A percentile compares a stretch with the other conserved stretches of the same genome.
phyloP scores from a whole-genome alignment of 2,888 invertebrate genomes.

The Bugula neritina region DNA sequence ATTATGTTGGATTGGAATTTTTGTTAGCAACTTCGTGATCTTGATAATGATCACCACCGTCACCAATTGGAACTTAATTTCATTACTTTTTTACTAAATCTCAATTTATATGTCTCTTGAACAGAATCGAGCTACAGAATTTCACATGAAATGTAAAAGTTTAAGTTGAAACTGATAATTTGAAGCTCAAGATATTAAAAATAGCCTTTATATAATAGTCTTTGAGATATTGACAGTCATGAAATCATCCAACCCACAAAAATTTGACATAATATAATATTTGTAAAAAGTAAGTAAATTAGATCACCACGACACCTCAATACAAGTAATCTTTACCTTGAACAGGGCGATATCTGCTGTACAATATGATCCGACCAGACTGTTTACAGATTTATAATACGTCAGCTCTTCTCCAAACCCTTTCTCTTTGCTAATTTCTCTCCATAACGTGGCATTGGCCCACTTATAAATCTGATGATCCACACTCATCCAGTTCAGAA shows the following conservation, averaged over 20 bases:
- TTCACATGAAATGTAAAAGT: too few species aligned
- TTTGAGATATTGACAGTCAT: not conserved
- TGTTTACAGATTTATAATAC: slow-evolving; percentile 23
- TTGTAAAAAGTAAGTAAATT: too few species aligned
- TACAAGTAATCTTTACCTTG: not conserved
- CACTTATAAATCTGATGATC: slow-evolving; percentile 5
- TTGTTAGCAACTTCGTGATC: too few species aligned
- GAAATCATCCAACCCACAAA: not conserved
- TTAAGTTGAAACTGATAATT: too few species aligned
- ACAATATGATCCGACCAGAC: not conserved
- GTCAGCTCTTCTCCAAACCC: not conserved
- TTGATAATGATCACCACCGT: too few species aligned
- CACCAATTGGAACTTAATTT: too few species aligned
- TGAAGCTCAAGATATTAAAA: too few species aligned
- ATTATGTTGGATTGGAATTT: too few species aligned
- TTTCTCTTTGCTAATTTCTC: slow-evolving; percentile 8
- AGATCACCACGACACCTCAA: not conserved
- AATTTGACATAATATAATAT: not conserved
- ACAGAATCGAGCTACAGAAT: too few species aligned
- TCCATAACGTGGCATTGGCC: slow-evolving; percentile 13
- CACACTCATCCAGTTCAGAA: slow-evolving; percentile 18
- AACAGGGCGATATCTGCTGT: slow-evolving; percentile 2
- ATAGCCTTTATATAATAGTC: too few species aligned
- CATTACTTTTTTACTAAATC: too few species aligned
- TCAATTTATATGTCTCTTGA: too few species aligned